Evolutionary conservation across 2,888 invertebrate species (phyloP).

Genomic region (Plutella xylostella): DNA sequence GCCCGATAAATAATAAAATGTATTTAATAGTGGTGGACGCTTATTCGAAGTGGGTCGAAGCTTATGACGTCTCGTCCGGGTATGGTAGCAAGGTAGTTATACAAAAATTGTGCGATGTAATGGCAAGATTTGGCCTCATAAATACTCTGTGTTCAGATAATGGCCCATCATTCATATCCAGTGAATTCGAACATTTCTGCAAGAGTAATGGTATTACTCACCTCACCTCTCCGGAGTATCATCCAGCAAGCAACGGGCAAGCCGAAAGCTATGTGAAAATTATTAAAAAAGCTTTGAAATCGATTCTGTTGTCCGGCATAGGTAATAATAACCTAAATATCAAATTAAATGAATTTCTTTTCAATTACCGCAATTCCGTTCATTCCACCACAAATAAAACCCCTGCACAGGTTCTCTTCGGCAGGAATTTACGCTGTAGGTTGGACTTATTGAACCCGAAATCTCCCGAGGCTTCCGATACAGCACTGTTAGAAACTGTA

Average conservation of each 20-base stretch:
- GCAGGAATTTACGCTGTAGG: neutral
- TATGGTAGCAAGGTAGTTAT: constrained; percentile 11
- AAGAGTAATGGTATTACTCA: constrained; percentile 17
- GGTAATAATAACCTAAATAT: constrained; percentile 6
- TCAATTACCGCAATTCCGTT: neutral
- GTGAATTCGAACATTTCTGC: constrained; percentile 17
- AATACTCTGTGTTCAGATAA: constrained; percentile 19
- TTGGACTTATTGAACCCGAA: neutral
- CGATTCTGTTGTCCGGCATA: neutral
- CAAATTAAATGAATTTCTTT: constrained; percentile 8
- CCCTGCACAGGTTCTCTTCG: neutral
- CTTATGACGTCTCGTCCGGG: constrained; percentile 14
- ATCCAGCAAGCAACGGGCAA: constrained; percentile 13
- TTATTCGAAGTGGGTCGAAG: constrained; percentile 18
- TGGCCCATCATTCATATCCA: constrained; percentile 16
- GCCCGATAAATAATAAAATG: constrained; percentile 15
- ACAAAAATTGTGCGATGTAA: constrained; percentile 15
- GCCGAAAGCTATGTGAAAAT: constrained; percentile 18
- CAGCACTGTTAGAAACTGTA: neutral
- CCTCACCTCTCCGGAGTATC: constrained; percentile 14
- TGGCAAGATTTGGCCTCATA: constrained; percentile 14
- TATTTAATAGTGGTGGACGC: constrained; percentile 19
- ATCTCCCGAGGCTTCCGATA: neutral
- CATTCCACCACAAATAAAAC: neutral
- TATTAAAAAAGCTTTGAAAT: constrained; percentile 14